These are phyloP conservation scores for Agapornis canus DNA, from an alignment of 2,797 vertebrate species.

Conservation along the genomic window DNA sequence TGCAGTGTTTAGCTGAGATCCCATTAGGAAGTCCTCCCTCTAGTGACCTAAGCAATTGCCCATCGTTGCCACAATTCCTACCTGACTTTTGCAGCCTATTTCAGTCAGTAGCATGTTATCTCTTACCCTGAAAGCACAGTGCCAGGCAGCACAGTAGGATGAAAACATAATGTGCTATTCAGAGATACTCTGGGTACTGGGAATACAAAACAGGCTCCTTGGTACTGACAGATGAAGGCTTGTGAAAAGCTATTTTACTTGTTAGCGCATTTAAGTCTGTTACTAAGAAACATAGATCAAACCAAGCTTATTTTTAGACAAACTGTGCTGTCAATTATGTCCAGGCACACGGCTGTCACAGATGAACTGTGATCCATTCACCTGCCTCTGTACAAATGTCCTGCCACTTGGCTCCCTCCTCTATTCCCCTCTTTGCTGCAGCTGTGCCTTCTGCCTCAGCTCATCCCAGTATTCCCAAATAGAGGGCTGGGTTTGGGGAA, in stretches of 20 bases:
- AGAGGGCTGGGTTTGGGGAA: background rate
- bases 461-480: fast-evolving
- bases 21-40: background rate
- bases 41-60: background rate
- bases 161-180: conserved; percentile 46
- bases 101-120: background rate
- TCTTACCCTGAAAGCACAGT: conserved; percentile 16
- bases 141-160: conserved; percentile 23
- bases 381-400: background rate
- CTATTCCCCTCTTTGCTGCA: fast-evolving
- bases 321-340: background rate
- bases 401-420: background rate
- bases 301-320: conserved; percentile 21
- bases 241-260: conserved; percentile 13
- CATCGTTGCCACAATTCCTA: background rate
- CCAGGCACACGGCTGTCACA: background rate
- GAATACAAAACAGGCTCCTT: background rate
- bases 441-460: background rate
- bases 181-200: background rate
- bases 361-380: background rate
- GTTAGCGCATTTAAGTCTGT: conserved; percentile 3
- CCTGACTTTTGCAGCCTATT: conserved; percentile 1
- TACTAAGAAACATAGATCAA: conserved; percentile 1
- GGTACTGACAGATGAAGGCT: conserved; percentile 32
- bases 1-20: background rate